Conservation (phyloP, 1,140 invertebrate species). For the Penaeus japonicus region DNA sequence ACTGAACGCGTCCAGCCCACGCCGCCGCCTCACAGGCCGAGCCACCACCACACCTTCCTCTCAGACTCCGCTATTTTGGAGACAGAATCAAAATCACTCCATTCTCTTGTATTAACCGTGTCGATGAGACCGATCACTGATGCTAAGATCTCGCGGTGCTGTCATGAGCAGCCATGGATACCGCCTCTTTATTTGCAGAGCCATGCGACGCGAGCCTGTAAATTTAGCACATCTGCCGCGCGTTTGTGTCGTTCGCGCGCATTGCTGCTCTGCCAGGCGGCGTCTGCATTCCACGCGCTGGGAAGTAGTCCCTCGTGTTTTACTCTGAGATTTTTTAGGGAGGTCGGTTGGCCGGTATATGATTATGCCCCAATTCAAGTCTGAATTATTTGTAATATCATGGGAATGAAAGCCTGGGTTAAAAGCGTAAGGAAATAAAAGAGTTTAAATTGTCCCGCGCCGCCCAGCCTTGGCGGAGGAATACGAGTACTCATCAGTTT, state of each 20-base stretch:
- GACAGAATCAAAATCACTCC: too few relatives aligned
- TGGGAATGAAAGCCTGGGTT: not conserved
- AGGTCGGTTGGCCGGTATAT: too few relatives aligned
- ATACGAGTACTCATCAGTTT: conserved; percentile 54
- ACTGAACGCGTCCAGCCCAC: too few relatives aligned
- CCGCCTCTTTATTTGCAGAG: not conserved
- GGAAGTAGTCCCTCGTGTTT: conserved; percentile 48
- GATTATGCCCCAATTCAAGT: not conserved
- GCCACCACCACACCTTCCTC: too few relatives aligned
- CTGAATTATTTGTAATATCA: not conserved
- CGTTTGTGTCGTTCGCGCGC: conserved; percentile 54
- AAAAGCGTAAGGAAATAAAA: not conserved
- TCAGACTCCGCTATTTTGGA: too few relatives aligned
- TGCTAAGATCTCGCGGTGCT: too few relatives aligned
- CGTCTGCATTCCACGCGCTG: conserved; percentile 37
- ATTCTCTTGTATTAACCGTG: not conserved
- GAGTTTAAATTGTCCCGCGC: conserved; percentile 52
- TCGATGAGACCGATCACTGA: not conserved
- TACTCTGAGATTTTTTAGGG: not conserved
- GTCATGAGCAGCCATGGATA: not conserved
- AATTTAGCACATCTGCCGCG: conserved; percentile 51
- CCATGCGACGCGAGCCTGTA: conserved; percentile 41
- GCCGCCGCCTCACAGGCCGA: too few relatives aligned
- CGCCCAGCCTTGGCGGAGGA: conserved; percentile 50
- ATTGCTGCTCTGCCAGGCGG: conserved; percentile 31